A percentile compares a stretch with the other conserved stretches of the same genome.
These are phyloP conservation scores for Chorisops tibialis DNA, from an alignment of 2,888 invertebrate species.

Conservation along the genomic window DNA sequence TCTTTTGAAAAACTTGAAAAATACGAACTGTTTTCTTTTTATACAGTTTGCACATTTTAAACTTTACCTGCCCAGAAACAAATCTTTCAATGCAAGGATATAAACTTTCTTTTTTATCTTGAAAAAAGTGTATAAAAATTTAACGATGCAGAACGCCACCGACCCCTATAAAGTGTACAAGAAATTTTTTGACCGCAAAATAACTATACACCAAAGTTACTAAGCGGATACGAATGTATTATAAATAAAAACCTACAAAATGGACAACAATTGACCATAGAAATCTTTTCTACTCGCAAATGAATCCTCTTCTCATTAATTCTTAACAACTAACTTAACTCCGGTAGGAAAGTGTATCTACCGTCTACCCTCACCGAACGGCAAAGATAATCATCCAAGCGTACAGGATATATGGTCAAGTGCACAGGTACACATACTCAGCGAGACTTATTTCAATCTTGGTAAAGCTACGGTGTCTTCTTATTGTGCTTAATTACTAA, in stretches of 20 bases:
- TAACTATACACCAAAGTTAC: no score
- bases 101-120: not conserved
- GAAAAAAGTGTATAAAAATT: not conserved
- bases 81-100: no score
- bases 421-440: no score
- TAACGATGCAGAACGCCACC: not conserved
- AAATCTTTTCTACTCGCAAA: not conserved
- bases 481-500: no score
- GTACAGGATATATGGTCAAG: constrained; percentile 27
- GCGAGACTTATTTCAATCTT: no score
- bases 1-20: no score
- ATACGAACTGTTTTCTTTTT: no score
- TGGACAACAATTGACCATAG: not conserved
- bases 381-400: not conserved
- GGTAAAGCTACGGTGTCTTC: no score
- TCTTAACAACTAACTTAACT: not conserved
- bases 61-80: no score
- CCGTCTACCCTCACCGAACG: constrained; percentile 1
- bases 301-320: constrained; percentile 12
- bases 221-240: not conserved
- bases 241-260: not conserved
- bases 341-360: not conserved
- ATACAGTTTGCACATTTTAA: no score
- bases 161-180: not conserved
- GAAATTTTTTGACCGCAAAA: not conserved